A percentile compares a stretch with the other conserved stretches of the same genome.
phyloP scores from a whole-genome alignment of 2,888 invertebrate genomes.

The Ennomos quercinarius region DNA sequence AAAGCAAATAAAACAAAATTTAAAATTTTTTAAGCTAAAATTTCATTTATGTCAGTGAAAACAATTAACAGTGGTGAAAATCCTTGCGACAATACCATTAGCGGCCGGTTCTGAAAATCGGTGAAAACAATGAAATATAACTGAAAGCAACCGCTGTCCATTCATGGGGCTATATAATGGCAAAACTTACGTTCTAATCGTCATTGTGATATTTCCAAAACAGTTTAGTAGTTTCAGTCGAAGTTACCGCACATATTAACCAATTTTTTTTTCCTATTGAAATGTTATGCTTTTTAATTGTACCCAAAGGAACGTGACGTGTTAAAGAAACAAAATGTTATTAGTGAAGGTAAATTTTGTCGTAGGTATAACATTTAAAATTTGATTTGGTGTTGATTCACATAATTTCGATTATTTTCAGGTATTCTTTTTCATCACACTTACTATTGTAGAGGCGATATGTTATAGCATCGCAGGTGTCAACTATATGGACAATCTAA shows the following conservation, averaged over 20 bases:
- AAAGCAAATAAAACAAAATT: no score
- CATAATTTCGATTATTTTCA: constrained; percentile 30
- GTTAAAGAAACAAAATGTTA: neutral
- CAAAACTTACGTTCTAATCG: neutral
- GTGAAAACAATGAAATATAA: constrained; percentile 2
- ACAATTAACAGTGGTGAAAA: no score
- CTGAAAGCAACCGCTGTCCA: neutral
- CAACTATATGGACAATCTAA: constrained; percentile 54
- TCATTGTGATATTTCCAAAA: constrained; percentile 10
- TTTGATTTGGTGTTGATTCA: neutral
- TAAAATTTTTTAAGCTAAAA: no score
- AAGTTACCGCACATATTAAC: neutral
- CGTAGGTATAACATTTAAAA: neutral
- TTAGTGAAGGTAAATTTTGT: constrained; percentile 6
- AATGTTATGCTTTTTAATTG: no score
- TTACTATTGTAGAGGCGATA: constrained; percentile 35
- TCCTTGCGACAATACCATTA: no score
- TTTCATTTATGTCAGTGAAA: no score
- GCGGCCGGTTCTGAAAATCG: no score
- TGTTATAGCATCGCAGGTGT: constrained; percentile 56
- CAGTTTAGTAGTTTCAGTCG: constrained; percentile 5
- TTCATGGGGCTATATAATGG: neutral
- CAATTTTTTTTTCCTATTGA: no score
- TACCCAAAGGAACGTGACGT: neutral
- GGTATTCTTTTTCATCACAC: constrained; percentile 40